Conservation (phyloP, 2,888 invertebrate genomes). For the Lobophora halterata region DNA sequence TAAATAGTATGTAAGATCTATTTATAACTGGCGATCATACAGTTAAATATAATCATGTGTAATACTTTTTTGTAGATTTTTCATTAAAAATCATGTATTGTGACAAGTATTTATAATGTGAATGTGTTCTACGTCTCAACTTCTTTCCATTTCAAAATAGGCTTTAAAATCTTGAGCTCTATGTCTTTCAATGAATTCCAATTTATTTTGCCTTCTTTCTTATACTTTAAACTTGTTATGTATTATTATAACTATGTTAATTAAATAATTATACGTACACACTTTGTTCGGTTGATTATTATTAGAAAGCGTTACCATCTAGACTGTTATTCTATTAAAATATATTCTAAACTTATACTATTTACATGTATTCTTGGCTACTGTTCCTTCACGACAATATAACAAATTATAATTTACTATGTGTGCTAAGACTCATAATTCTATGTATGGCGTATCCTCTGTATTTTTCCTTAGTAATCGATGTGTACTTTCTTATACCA, state of each 20-base stretch:
- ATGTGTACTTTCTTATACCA: slow-evolving; percentile 56
- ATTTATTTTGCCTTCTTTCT: slow-evolving; percentile 14
- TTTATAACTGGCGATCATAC: slow-evolving; percentile 66
- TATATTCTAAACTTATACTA: slow-evolving; percentile 28
- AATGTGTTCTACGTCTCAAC: slow-evolving; percentile 65
- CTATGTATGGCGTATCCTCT: slow-evolving; percentile 24
- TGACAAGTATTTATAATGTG: slow-evolving; percentile 71
- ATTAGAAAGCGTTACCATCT: slow-evolving; percentile 15
- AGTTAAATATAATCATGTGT: slow-evolving; percentile 73
- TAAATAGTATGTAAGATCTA: slow-evolving; percentile 66
- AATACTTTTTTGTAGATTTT: slow-evolving; percentile 75
- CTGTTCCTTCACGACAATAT: slow-evolving; percentile 74
- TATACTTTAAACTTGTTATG: slow-evolving; percentile 25
- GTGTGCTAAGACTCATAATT: slow-evolving; percentile 19
- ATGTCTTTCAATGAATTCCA: neutral
- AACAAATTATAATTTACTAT: slow-evolving; percentile 20
- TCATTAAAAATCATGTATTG: slow-evolving; percentile 77
- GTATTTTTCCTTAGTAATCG: slow-evolving; percentile 29
- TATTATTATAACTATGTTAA: slow-evolving; percentile 17
- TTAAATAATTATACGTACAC: too few relatives aligned
- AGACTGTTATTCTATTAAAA: slow-evolving; percentile 30
- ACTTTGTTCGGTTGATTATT: slow-evolving; percentile 19
- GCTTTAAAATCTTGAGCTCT: slow-evolving; percentile 1
- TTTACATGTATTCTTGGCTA: slow-evolving; percentile 46
- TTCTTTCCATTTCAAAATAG: slow-evolving; percentile 35